phyloP scores from a whole-genome alignment of 35 echinoderm and acorn worm species.

The Holothuria glaberrima region DNA sequence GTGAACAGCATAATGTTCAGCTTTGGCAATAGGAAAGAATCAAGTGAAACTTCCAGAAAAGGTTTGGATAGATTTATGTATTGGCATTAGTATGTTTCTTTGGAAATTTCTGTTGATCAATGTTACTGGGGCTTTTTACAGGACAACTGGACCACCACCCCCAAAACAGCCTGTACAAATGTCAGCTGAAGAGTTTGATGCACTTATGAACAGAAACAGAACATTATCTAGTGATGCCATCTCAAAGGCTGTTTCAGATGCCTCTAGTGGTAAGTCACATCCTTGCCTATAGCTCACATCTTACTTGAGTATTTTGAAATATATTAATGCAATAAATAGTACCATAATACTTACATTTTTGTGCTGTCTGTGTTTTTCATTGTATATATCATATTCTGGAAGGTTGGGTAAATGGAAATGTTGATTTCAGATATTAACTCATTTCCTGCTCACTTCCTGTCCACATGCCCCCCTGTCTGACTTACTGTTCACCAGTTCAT shows the following conservation, averaged over 20 bases:
- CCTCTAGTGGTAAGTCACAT: constrained; percentile 73
- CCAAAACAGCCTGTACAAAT: constrained; percentile 56
- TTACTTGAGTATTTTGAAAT: too few species aligned
- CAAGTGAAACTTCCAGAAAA: background rate
- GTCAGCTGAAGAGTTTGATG: constrained; percentile 89
- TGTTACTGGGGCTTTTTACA: background rate
- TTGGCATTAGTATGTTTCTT: background rate
- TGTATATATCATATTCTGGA: too few species aligned
- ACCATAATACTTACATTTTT: too few species aligned
- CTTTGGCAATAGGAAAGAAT: background rate
- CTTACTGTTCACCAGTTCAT: too few species aligned
- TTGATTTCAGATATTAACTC: too few species aligned
- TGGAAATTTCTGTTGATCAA: background rate
- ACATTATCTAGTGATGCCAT: constrained; percentile 93
- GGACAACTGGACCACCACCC: constrained; percentile 30
- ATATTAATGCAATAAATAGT: too few species aligned
- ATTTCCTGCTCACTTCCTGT: too few species aligned
- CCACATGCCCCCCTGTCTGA: too few species aligned
- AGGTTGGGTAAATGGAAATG: too few species aligned
- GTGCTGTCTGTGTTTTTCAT: too few species aligned
- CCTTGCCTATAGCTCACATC: too few species aligned
- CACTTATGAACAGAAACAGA: constrained; percentile 89
- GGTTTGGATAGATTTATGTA: background rate
- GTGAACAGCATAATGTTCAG: background rate
- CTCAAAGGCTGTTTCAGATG: constrained; percentile 93